Percentiles rank a stretch among this genome's conserved stretches.
These are phyloP conservation scores for Geothlypis trichas DNA, from an alignment of 2,113 vertebrate genomes.

Conservation along the genomic window DNA sequence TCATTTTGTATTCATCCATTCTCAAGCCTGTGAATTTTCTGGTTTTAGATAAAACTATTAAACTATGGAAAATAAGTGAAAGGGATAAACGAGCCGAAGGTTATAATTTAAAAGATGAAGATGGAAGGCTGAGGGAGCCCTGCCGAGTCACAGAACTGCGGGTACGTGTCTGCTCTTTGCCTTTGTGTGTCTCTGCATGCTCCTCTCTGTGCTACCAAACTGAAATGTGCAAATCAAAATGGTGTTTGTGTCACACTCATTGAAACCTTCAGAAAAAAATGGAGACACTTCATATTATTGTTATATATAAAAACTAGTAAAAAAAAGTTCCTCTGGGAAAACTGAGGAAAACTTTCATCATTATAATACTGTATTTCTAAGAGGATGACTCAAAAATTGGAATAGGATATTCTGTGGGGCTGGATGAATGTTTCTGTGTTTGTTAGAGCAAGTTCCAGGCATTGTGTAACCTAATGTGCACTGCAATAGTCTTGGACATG, in stretches of 20 bases:
- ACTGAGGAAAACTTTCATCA: neutral
- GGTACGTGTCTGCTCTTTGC: conserved; percentile 68
- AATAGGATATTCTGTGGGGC: neutral
- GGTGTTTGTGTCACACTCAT: neutral
- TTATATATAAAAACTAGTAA: neutral
- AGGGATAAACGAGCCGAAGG: conserved; percentile 93
- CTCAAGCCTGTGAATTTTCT: conserved; percentile 40
- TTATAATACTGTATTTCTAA: neutral
- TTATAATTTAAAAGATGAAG: conserved; percentile 93
- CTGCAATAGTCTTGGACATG: neutral
- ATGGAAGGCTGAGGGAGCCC: conserved; percentile 88
- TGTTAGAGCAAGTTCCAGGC: neutral
- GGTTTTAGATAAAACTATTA: conserved; percentile 93
- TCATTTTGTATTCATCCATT: neutral
- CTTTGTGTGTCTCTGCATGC: neutral
- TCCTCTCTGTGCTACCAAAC: neutral
- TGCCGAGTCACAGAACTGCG: conserved; percentile 89
- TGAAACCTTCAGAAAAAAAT: neutral
- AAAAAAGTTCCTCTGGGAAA: neutral
- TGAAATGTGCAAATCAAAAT: neutral
- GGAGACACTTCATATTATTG: neutral
- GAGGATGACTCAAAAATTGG: neutral
- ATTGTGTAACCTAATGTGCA: accelerated
- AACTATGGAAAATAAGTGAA: conserved; percentile 97
- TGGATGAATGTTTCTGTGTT: neutral